phyloP scores from a whole-genome alignment of 2,797 vertebrate genomes.

The Valencia hispanica region DNA sequence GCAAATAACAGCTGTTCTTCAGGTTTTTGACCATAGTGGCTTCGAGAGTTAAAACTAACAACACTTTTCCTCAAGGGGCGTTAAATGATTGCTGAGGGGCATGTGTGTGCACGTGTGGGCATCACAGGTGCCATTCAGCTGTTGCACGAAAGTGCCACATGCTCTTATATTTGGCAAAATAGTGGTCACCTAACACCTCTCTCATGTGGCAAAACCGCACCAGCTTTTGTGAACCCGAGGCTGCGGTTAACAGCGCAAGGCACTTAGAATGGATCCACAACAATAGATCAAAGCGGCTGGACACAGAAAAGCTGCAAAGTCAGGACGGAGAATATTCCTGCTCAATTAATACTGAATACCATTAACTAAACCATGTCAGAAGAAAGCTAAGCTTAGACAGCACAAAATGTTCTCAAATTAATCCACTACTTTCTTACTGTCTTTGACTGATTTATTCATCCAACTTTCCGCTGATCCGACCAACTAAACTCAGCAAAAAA shows the following conservation, averaged over 20 bases:
- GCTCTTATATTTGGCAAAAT: conserved; percentile 34
- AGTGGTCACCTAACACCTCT: conserved; percentile 48
- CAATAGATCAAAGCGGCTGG: conserved; percentile 46
- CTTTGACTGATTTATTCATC: conserved; percentile 75
- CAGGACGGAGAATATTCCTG: conserved; percentile 12
- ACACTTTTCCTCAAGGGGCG: no score
- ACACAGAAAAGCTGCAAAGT: conserved; percentile 7
- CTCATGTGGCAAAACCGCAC: conserved; percentile 11
- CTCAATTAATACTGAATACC: conserved; percentile 13
- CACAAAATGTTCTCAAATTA: conserved; percentile 14
- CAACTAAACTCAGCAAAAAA: no score
- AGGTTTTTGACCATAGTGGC: background rate
- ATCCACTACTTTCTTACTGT: conserved; percentile 28
- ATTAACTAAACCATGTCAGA: conserved; percentile 5
- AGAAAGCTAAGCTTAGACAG: background rate
- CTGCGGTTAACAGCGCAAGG: background rate
- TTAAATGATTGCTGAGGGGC: no score
- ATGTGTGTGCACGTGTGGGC: no score
- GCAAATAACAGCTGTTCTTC: background rate
- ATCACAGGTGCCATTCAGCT: no score
- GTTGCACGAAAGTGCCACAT: no score
- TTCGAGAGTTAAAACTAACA: no score
- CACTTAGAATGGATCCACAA: conserved; percentile 19
- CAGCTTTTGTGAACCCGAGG: conserved; percentile 16
- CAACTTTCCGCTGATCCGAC: conserved; percentile 68